Evolutionary conservation across 2,113 vertebrate species (phyloP), one percentile per base, ranked within the genome.

Genomic region (Garra rufa): DNA sequence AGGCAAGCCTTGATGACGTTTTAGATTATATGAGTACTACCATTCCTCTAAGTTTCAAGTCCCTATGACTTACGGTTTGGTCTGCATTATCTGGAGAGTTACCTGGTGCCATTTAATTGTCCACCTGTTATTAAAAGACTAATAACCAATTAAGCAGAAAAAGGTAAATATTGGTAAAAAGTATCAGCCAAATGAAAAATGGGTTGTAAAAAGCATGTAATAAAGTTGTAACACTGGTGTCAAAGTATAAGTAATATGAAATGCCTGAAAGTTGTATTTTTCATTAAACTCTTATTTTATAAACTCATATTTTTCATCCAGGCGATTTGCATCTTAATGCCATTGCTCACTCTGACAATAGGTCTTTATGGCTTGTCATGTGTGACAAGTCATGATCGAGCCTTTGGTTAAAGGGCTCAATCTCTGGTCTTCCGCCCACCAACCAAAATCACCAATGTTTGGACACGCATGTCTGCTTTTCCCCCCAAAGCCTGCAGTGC

Each of bases 401-500:
- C 46, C 70, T 73, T 73, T 73, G 73, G 73, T 76, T 76, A 52
- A 52, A 76, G 73, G 46, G 46, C 44, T 10, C 46, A 52, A 81
- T 81, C 43, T 50, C 44, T 67, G 61, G 9, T 67, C 3, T 44
- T 81, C 24, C 59, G 10, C 38, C 76, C 55, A 3, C 76, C 61
- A 50, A 67, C 43, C 26, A 67, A 67, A 65, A 48, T 81, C 61
- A 48, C 61, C 61, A 67, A 50, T 81, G 78, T 81, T 81, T 81
- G 44, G 78, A 81, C 61, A 81, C 15, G 52, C 76, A 65, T 65
- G 46, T 76, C 73, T 76, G 73, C 38, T 50, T 48, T 67, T 44
- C 4, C 17, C 38, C 59, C 78, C 30, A 43, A 81, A 67, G 78
- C 38, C 44, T n/a, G 2, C 10, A 30, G 61, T 34, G 61, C 78